Conservation (phyloP, 2,888 invertebrate species). For the Acleris laterana region DNA sequence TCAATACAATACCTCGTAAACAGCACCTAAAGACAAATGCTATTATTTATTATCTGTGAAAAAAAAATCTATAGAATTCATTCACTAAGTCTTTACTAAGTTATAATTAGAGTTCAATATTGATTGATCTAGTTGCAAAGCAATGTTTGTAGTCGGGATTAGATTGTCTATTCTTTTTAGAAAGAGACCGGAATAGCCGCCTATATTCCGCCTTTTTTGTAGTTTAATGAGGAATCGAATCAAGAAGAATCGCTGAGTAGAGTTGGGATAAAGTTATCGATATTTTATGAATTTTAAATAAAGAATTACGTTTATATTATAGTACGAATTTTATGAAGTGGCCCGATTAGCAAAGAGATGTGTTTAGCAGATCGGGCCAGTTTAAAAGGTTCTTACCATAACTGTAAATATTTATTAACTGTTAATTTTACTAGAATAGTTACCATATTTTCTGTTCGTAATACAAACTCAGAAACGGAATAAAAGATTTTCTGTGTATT, state of each 20-base stretch:
- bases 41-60: conserved; percentile 68
- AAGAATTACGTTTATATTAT: no score
- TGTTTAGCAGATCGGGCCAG: no score
- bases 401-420: neutral
- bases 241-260: conserved; percentile 53
- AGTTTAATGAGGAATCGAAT: conserved; percentile 71
- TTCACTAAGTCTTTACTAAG: conserved; percentile 3
- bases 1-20: conserved; percentile 70
- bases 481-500: no score
- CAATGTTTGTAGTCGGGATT: conserved; percentile 42
- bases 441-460: no score
- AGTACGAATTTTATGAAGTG: no score
- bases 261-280: conserved; percentile 41
- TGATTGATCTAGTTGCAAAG: conserved; percentile 35
- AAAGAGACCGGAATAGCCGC: conserved; percentile 58
- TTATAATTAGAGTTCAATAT: conserved; percentile 41
- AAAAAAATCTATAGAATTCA: conserved; percentile 47
- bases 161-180: conserved; percentile 60
- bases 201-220: conserved; percentile 61
- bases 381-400: no score
- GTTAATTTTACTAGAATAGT: neutral
- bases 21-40: conserved; percentile 73
- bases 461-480: no score
- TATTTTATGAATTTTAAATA: neutral
- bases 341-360: no score